Conservation (phyloP, 2,113 vertebrate genomes). For the Oryzias curvinotus region DNA sequence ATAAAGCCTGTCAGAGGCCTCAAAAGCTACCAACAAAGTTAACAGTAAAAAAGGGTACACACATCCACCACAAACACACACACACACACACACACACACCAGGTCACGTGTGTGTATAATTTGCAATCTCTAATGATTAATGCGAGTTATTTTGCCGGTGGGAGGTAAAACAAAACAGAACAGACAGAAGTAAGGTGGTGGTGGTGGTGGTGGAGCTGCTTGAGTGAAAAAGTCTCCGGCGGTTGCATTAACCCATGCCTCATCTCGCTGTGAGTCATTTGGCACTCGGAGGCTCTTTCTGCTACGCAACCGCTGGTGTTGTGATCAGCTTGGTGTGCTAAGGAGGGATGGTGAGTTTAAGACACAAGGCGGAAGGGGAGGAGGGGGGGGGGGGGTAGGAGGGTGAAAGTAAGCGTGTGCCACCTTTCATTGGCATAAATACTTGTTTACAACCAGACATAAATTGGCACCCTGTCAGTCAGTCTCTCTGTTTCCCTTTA, state of each 20-base stretch:
- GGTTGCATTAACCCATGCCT: conserved; percentile 65
- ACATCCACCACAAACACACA: not conserved
- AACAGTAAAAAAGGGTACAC: conserved; percentile 34
- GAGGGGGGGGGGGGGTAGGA: conserved; percentile 2
- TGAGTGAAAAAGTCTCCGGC: conserved; percentile 52
- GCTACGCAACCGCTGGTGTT: conserved; percentile 56
- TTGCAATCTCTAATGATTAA: conserved; percentile 40
- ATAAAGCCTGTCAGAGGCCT: conserved; percentile 66
- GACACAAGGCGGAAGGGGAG: conserved; percentile 2
- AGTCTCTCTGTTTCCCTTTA: conserved; percentile 61
- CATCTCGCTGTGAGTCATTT: conserved; percentile 55
- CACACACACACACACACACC: not conserved
- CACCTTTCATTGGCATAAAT: conserved; percentile 74
- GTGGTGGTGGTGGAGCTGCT: not conserved
- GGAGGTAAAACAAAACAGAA: conserved; percentile 29
- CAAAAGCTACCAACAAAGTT: conserved; percentile 60
- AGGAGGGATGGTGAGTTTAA: conserved; percentile 19
- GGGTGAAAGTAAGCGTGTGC: conserved; percentile 45
- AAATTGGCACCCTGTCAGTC: conserved; percentile 76
- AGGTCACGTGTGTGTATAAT: conserved; percentile 6
- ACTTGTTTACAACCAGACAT: conserved; percentile 75
- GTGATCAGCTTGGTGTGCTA: conserved; percentile 53
- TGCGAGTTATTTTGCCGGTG: conserved; percentile 27
- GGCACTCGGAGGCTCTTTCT: conserved; percentile 50
- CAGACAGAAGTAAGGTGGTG: not conserved